phyloP scores from a whole-genome alignment of 1,140 invertebrate species.

The Lucilia cuprina region DNA sequence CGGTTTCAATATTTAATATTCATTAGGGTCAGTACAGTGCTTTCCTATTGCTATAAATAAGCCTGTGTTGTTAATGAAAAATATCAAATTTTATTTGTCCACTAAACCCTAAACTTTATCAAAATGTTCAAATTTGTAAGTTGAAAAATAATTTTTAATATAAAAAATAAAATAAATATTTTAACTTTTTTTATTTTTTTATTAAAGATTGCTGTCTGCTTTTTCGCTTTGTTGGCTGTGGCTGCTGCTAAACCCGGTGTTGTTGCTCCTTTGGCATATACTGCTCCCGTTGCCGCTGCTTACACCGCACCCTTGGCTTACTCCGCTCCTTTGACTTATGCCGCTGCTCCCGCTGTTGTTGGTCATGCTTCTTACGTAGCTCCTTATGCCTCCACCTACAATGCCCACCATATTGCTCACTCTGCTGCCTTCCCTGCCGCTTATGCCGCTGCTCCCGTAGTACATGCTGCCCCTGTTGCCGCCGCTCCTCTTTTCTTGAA shows the following conservation, averaged over 20 bases:
- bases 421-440: slow-evolving; percentile 53
- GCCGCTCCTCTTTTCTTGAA: slow-evolving; percentile 32
- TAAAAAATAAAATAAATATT: background rate
- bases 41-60: background rate
- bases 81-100: background rate
- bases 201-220: slow-evolving; percentile 41
- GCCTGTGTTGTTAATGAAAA: background rate
- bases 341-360: slow-evolving; percentile 54
- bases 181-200: background rate
- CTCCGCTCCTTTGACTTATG: slow-evolving; percentile 27
- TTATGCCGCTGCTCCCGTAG: slow-evolving; percentile 49
- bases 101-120: slow-evolving; percentile 7
- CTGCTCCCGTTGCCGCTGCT: too few species aligned
- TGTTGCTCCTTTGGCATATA: slow-evolving; percentile 41
- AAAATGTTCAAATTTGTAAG: slow-evolving; percentile 41
- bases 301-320: background rate
- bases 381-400: slow-evolving; percentile 62
- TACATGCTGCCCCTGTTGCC: slow-evolving; percentile 56
- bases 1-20: too few species aligned
- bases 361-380: slow-evolving; percentile 64
- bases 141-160: background rate
- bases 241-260: slow-evolving; percentile 29
- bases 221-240: slow-evolving; percentile 34
- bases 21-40: background rate
- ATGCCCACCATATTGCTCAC: slow-evolving; percentile 51